Evolutionary conservation across 2,888 invertebrate species (phyloP).

Genomic region (Bellardia bayeri): DNA sequence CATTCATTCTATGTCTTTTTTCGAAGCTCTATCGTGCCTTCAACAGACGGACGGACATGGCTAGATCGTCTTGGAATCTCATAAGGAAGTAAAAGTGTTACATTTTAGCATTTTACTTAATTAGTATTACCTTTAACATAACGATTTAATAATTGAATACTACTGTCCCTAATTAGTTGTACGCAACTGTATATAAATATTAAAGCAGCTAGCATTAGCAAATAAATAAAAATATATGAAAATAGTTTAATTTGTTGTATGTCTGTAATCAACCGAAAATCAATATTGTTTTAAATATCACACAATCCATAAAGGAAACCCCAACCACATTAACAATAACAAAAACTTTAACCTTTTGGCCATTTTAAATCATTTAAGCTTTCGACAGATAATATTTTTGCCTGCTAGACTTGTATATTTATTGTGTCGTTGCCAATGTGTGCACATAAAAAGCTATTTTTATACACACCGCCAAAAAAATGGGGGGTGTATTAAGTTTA

Average conservation of each 20-base stretch:
- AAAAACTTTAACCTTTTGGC: not conserved
- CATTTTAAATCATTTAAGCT: conserved; percentile 12
- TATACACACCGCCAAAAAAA: no score
- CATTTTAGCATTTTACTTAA: no score
- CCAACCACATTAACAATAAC: not conserved
- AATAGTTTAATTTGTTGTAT: not conserved
- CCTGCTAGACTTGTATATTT: not conserved
- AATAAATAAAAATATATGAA: not conserved
- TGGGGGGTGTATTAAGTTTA: no score
- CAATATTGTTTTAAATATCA: not conserved
- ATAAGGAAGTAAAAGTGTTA: no score
- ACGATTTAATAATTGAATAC: no score
- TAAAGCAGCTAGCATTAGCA: not conserved
- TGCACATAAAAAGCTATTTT: not conserved
- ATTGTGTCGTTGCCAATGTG: not conserved
- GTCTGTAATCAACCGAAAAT: not conserved
- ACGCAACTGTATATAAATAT: no score
- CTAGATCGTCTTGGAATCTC: no score
- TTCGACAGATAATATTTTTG: not conserved
- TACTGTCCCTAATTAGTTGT: no score
- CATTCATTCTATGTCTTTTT: no score
- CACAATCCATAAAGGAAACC: not conserved
- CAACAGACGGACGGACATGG: no score
- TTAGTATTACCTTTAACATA: no score
- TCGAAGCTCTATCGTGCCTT: no score